These are phyloP conservation scores for Camponotus vicinus DNA, from an alignment of 1,140 invertebrate genomes.

Conservation along the genomic window DNA sequence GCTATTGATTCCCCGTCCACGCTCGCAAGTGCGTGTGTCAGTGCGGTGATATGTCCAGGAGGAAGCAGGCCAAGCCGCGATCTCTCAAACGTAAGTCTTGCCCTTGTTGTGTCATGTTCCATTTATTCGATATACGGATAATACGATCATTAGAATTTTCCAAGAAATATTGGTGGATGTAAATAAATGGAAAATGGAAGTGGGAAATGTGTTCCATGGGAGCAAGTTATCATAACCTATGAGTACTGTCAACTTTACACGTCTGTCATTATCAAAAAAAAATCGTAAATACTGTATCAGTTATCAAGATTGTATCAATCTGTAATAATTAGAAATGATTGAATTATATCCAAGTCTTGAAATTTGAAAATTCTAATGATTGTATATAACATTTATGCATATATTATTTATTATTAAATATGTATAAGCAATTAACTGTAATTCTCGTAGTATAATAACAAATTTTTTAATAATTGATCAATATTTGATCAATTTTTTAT, in stretches of 20 bases:
- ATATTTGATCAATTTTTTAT: not conserved
- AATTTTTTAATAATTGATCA: not conserved
- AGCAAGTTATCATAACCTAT: not conserved
- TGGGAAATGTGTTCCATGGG: not conserved
- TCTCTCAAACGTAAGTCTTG: constrained; percentile 85
- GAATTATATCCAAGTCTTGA: too few species aligned
- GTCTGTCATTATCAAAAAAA: not conserved
- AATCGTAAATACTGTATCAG: not conserved
- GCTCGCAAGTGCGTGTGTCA: constrained; percentile 44
- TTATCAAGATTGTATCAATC: too few species aligned
- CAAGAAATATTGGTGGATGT: not conserved
- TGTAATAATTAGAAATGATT: too few species aligned
- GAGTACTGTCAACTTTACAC: not conserved
- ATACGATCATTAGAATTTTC: not conserved
- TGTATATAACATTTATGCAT: too few species aligned
- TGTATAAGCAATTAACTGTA: too few species aligned
- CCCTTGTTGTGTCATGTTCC: not conserved
- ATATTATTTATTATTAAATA: too few species aligned
- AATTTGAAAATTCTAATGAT: too few species aligned
- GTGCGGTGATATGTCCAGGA: constrained; percentile 84
- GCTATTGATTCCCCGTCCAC: constrained; percentile 29
- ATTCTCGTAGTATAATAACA: not conserved
- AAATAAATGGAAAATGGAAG: not conserved
- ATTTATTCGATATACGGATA: not conserved
- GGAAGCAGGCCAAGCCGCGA: constrained; percentile 87